phyloP scores from a whole-genome alignment of 2,888 invertebrate species.

The Mesorhabditis sp. region DNA sequence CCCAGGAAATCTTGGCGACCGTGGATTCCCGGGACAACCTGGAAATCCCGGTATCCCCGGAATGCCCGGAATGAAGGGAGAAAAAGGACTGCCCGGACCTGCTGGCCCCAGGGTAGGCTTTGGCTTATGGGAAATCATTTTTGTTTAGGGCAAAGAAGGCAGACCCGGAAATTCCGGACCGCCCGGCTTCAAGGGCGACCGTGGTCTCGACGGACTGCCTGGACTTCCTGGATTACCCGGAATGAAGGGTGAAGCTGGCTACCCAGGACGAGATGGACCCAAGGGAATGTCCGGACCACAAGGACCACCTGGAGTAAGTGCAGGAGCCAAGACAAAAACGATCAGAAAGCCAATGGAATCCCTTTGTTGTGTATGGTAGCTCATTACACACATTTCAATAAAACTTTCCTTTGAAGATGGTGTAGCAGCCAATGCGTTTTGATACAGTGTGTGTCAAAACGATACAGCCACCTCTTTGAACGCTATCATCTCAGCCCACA shows the following conservation, averaged over 20 bases:
- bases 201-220: conserved; percentile 55
- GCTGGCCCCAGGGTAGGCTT: conserved; percentile 67
- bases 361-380: not conserved
- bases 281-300: conserved; percentile 54
- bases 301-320: conserved; percentile 59
- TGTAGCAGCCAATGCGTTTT: not conserved
- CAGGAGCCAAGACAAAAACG: conserved; percentile 7
- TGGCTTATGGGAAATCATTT: not conserved
- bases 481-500: too few species aligned
- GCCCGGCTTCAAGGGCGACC: conserved; percentile 57
- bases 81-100: conserved; percentile 65
- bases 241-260: conserved; percentile 58
- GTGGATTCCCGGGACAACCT: conserved; percentile 56
- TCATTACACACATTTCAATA: not conserved
- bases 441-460: not conserved
- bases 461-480: too few species aligned
- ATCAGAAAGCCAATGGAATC: too few species aligned
- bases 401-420: not conserved
- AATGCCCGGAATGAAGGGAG: conserved; percentile 60
- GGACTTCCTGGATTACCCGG: conserved; percentile 62
- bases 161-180: conserved; percentile 54
- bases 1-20: conserved; percentile 52
- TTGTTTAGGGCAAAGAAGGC: conserved; percentile 56
- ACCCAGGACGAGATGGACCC: conserved; percentile 49
- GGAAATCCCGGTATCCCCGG: conserved; percentile 63